These are phyloP conservation scores for Rhineura floridana DNA, from an alignment of 2,113 vertebrate genomes.

Conservation along the genomic window DNA sequence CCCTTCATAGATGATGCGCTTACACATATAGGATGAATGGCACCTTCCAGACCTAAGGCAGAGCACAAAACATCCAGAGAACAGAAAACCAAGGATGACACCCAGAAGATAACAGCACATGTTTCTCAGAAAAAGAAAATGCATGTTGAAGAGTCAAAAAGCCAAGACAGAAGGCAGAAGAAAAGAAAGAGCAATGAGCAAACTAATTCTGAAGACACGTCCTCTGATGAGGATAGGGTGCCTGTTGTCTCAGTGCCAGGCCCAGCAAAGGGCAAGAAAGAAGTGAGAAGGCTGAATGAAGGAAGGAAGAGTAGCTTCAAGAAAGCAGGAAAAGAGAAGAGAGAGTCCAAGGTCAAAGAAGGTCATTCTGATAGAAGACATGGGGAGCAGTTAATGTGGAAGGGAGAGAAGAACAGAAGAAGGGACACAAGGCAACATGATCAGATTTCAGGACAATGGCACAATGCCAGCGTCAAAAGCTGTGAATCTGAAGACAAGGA, in stretches of 20 bases:
- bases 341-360: constrained; percentile 28
- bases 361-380: not conserved
- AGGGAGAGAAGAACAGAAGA: not conserved
- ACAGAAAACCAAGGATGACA: constrained; percentile 25
- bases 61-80: not conserved
- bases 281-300: constrained; percentile 9
- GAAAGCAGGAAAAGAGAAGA: not conserved
- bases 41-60: not conserved
- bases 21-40: constrained; percentile 42
- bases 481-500: constrained; percentile 16
- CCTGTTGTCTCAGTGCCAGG: not conserved
- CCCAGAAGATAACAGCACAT: not conserved
- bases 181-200: constrained; percentile 17
- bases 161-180: accelerated
- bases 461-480: not conserved
- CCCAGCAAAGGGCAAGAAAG: constrained; percentile 29
- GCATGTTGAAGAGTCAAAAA: not conserved
- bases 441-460: not conserved
- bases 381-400: not conserved
- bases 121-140: constrained; percentile 27
- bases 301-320: constrained; percentile 13
- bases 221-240: constrained; percentile 17
- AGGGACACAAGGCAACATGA: not conserved
- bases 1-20: not conserved
- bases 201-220: constrained; percentile 16